Evolutionary conservation across 2,888 invertebrate species (phyloP).

Genomic region (Apamea anceps): DNA sequence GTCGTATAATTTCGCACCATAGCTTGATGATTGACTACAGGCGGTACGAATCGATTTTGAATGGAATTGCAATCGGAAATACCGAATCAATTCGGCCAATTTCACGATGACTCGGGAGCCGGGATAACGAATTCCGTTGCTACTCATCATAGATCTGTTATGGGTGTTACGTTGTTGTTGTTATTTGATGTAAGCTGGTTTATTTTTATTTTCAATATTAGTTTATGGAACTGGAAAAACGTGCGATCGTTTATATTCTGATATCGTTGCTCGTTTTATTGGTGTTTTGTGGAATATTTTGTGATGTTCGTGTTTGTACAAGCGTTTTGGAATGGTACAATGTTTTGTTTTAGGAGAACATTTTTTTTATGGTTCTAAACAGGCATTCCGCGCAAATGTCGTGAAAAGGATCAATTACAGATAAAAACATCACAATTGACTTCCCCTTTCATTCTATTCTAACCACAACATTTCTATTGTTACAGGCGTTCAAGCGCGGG

Average conservation of each 20-base stretch:
- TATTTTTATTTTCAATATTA: conserved; percentile 21
- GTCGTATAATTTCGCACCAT: conserved; percentile 62
- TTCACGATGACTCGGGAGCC: conserved; percentile 76
- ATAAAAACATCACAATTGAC: not conserved
- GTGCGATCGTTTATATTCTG: conserved; percentile 16
- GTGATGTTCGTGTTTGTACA: not conserved
- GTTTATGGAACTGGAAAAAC: conserved; percentile 13
- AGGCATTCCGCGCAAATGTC: not conserved
- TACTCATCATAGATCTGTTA: conserved; percentile 62
- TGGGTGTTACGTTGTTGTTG: conserved; percentile 53
- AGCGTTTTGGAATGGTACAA: not conserved
- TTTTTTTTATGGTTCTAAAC: not conserved
- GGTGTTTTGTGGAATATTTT: not conserved
- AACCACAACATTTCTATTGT: conserved; percentile 69
- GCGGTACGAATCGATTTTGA: conserved; percentile 74
- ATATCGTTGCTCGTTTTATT: not conserved
- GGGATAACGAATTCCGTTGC: conserved; percentile 76
- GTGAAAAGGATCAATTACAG: not conserved
- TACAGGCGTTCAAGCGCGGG: conserved; percentile 88
- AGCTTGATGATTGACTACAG: conserved; percentile 66
- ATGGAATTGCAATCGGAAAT: conserved; percentile 84
- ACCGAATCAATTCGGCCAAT: conserved; percentile 82
- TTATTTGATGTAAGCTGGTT: conserved; percentile 33
- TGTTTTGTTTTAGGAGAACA: not conserved
- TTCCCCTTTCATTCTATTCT: not conserved